phyloP scores from a whole-genome alignment of 2,888 invertebrate species.

The Eurytoma adleriae region DNA sequence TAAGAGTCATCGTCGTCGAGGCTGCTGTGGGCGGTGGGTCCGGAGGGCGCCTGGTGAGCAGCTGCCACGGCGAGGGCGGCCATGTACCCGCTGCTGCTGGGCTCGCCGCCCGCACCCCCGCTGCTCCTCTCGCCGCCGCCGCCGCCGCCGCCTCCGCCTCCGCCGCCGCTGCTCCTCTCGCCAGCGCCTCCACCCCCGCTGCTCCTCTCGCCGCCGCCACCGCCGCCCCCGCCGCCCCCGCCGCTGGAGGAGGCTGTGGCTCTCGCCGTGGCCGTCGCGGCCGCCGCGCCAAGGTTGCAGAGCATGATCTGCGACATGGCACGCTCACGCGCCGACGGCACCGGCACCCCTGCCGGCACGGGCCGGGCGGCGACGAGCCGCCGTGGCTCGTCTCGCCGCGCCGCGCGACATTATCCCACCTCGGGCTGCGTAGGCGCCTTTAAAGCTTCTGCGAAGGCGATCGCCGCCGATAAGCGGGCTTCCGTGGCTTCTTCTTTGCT shows the following conservation, averaged over 20 bases:
- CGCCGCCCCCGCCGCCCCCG: conserved; percentile 15
- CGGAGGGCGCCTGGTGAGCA: not conserved
- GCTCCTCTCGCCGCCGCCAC: conserved; percentile 76
- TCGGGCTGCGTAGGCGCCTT: too few species aligned
- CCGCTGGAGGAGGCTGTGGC: conserved; percentile 50
- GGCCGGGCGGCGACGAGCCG: conserved; percentile 2
- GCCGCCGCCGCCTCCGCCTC: not conserved
- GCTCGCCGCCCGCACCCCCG: not conserved
- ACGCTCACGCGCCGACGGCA: conserved; percentile 50
- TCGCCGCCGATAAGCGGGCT: too few species aligned
- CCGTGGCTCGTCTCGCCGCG: not conserved
- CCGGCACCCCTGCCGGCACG: conserved; percentile 27
- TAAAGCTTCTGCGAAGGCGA: too few species aligned
- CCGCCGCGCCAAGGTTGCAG: conserved; percentile 79
- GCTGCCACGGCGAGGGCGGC: not conserved
- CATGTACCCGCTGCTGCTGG: not conserved
- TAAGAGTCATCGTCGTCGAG: conserved; percentile 88
- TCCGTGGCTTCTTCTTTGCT: too few species aligned
- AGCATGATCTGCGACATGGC: conserved; percentile 86
- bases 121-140: not conserved
- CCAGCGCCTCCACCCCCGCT: conserved; percentile 76
- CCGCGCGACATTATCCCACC: not conserved
- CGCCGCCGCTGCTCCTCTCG: not conserved
- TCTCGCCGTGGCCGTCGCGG: conserved; percentile 54
- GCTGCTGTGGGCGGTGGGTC: conserved; percentile 84